Evolutionary conservation across 1,140 invertebrate species (phyloP).

Genomic region (Ctenoplectra terminalis): DNA sequence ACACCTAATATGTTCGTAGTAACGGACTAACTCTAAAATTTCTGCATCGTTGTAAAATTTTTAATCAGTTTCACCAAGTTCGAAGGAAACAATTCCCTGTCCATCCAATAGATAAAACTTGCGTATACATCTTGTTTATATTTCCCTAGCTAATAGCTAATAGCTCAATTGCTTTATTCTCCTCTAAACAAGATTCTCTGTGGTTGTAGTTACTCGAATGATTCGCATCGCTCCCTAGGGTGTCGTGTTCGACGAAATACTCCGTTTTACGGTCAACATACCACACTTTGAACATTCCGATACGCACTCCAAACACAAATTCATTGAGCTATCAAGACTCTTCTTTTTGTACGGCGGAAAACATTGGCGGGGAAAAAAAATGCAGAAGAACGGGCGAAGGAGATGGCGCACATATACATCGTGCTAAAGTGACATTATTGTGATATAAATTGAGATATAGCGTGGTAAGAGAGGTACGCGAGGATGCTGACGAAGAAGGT

Average conservation of each 20-base stretch:
- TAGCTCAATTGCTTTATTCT: slow-evolving; percentile 41
- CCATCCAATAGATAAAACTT: neutral
- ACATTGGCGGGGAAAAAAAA: neutral
- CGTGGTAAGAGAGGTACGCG: slow-evolving; percentile 67
- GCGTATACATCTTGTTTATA: slow-evolving; percentile 50
- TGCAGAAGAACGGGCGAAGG: slow-evolving; percentile 20
- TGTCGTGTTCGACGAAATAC: slow-evolving; percentile 60
- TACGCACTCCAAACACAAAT: slow-evolving; percentile 48
- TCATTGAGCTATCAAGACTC: slow-evolving; percentile 28
- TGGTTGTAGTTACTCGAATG: slow-evolving; percentile 52
- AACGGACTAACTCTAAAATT: neutral
- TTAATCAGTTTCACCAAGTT: too few relatives aligned
- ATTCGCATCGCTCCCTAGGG: slow-evolving; percentile 58
- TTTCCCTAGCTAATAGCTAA: slow-evolving; percentile 49
- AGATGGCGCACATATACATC: slow-evolving; percentile 57
- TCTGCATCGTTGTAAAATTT: neutral
- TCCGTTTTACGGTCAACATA: slow-evolving; percentile 44
- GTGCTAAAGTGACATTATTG: slow-evolving; percentile 80
- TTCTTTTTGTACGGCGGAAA: neutral
- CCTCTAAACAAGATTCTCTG: slow-evolving; percentile 47
- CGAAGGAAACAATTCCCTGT: neutral
- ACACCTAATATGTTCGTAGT: neutral
- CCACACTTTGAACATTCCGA: slow-evolving; percentile 45
- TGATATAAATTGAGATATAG: slow-evolving; percentile 82
- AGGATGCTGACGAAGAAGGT: slow-evolving; percentile 75